Evolutionary conservation across 2,113 vertebrate genomes (phyloP), one percentile per base, ranked within the genome.

Genomic region (Sus scrofa): DNA sequence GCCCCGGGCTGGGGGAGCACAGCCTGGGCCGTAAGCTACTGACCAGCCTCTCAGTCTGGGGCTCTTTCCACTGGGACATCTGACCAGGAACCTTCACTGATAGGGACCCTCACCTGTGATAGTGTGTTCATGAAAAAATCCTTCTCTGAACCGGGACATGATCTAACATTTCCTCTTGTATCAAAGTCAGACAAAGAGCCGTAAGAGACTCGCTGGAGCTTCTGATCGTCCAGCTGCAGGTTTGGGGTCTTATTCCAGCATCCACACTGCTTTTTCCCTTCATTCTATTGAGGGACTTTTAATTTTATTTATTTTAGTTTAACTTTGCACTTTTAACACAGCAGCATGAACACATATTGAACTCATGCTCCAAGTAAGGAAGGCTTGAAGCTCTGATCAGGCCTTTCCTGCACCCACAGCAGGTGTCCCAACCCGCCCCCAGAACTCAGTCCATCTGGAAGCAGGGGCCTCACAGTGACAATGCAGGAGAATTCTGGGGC

Each of bases 41-140:
- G 91, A 58, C 32, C 12, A 0, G 14, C 44, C 4, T 1, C 24
- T 58, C 14, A 1, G 60, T 44, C 7, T 1, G 9, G 14, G 2
- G 44, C 16, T 62, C 30, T 12, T 60, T 71, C 30, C 71, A 52
- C 68, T 30, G 19, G 22, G 26, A 13, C 7, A 44, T 44, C 44
- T 44, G 44, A 44, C 44, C 44, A 44, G 44, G 44, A 44, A 44
- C 44, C 44, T 44, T 44, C 44, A 44, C 44, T 44, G 44, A 6
- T 44, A 44, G 44, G 44, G 44, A 8, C 44, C 44, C 44, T 44
- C 44, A 44, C 4, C 44, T 44, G 44, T 44, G 44, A 44, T 44
- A 44, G 4, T 8, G 44, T 44, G 4, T 44, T 44, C 44, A 44
- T 44, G 44, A 44, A 44, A 44, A 44, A 44, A 44, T 44, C 44